A percentile compares a stretch with the other conserved stretches of the same genome.
Evolutionary conservation across 2,797 vertebrate species (phyloP).

Genomic region (Muscicapa striata): DNA sequence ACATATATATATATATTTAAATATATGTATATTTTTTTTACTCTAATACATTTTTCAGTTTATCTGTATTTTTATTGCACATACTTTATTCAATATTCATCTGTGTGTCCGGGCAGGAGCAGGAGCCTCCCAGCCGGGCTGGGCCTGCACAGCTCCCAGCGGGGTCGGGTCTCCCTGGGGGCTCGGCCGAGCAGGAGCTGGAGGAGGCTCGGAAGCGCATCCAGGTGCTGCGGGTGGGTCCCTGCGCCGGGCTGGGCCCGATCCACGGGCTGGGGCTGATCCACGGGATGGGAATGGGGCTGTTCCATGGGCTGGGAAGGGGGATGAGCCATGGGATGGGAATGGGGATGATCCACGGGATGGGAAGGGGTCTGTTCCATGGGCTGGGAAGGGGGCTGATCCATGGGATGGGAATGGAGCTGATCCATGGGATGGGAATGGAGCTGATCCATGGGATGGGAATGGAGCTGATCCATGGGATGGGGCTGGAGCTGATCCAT

Average conservation of each 20-base stretch:
- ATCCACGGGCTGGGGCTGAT: too few relatives aligned
- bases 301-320: not conserved
- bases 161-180: not conserved
- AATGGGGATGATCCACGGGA: accelerated
- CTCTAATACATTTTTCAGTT: not conserved
- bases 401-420: too few relatives aligned
- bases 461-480: accelerated
- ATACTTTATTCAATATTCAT: not conserved
- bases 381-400: too few relatives aligned
- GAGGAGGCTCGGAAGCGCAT: not conserved
- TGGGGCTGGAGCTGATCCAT: too few relatives aligned
- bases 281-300: not conserved
- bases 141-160: not conserved
- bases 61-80: not conserved
- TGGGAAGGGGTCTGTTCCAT: too few relatives aligned
- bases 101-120: not conserved
- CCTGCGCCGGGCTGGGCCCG: not conserved
- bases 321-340: too few relatives aligned
- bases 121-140: not conserved
- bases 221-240: not conserved
- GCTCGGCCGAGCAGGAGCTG: not conserved
- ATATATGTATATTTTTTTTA: too few relatives aligned
- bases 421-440: not conserved
- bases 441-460: not conserved
- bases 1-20: too few relatives aligned